These are phyloP conservation scores for Trichogramma dendrolimi DNA, from an alignment of 2,888 invertebrate genomes.

Conservation along the genomic window DNA sequence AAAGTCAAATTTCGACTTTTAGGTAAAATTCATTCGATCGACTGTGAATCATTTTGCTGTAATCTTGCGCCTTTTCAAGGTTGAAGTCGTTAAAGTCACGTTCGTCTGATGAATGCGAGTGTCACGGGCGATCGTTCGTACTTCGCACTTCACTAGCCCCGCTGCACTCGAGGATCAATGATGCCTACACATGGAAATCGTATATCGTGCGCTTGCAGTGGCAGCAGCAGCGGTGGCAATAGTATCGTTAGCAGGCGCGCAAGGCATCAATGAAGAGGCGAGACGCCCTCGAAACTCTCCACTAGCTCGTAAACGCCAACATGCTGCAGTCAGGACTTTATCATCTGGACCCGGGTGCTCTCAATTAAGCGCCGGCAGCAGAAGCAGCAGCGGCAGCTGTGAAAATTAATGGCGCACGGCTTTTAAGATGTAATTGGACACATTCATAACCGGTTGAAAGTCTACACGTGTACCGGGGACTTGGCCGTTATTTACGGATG, in stretches of 20 bases:
- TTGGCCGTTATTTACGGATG: not conserved
- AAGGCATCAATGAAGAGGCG: slow-evolving; percentile 22
- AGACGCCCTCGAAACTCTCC: slow-evolving; percentile 31
- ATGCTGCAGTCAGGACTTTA: slow-evolving; percentile 50
- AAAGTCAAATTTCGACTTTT: too few relatives aligned
- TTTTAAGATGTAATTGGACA: slow-evolving; percentile 64
- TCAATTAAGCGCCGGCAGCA: slow-evolving; percentile 58
- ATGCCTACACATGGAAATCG: slow-evolving; percentile 12
- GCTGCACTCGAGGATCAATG: slow-evolving; percentile 18
- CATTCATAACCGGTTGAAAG: slow-evolving; percentile 58
- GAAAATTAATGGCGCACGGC: slow-evolving; percentile 63
- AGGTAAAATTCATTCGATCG: too few relatives aligned
- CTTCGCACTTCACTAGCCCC: slow-evolving; percentile 9
- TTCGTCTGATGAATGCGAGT: not conserved
- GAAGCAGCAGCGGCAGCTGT: slow-evolving; percentile 55
- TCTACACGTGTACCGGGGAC: not conserved
- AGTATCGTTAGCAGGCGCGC: slow-evolving; percentile 4
- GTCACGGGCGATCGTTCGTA: not conserved
- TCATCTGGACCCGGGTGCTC: slow-evolving; percentile 58
- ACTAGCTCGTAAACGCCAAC: slow-evolving; percentile 44
- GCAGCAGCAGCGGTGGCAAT: too few relatives aligned
- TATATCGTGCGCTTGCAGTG: too few relatives aligned
- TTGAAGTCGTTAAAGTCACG: slow-evolving; percentile 37
- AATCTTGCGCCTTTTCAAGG: slow-evolving; percentile 37
- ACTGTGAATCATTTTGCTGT: not conserved